A percentile compares a stretch with the other conserved stretches of the same genome.
phyloP scores from a whole-genome alignment of 2,888 invertebrate species.

The Ceratothoa steindachneri region DNA sequence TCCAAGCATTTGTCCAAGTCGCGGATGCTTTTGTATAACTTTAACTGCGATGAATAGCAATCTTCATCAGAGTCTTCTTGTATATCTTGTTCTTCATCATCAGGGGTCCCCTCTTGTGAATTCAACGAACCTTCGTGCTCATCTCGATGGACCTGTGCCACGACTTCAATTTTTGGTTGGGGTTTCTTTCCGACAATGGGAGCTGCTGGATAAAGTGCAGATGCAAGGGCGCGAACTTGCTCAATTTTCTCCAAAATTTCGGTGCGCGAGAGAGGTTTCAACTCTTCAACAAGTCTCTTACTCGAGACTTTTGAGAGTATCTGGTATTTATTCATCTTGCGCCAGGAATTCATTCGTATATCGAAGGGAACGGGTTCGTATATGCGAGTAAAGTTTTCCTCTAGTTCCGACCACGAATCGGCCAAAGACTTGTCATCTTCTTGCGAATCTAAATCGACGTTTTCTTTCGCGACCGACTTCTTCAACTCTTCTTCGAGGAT shows the following conservation, averaged over 20 bases:
- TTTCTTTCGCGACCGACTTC: neutral
- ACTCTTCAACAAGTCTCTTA: conserved; percentile 30
- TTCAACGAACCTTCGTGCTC: neutral
- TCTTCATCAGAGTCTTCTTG: conserved; percentile 37
- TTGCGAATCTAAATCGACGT: neutral
- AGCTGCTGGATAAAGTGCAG: conserved; percentile 1
- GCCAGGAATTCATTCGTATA: conserved; percentile 43
- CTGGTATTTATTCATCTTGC: conserved; percentile 45
- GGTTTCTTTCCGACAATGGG: no score
- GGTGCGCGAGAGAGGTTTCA: conserved; percentile 39
- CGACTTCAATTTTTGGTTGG: conserved; percentile 13
- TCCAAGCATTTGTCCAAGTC: conserved; percentile 33
- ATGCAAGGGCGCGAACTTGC: conserved; percentile 22
- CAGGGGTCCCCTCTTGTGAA: neutral
- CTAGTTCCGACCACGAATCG: conserved; percentile 49
- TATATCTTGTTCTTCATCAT: neutral
- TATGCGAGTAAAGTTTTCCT: conserved; percentile 49
- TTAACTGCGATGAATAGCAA: conserved; percentile 43
- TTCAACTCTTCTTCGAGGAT: conserved; percentile 33
- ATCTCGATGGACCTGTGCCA: conserved; percentile 33
- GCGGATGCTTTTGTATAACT: conserved; percentile 41
- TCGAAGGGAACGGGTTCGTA: conserved; percentile 49
- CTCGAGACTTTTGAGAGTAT: conserved; percentile 45
- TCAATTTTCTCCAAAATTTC: conserved; percentile 47
- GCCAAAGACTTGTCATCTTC: conserved; percentile 18